Evolutionary conservation across 2,797 vertebrate genomes (phyloP).

Genomic region (Chrysocyon brachyurus): DNA sequence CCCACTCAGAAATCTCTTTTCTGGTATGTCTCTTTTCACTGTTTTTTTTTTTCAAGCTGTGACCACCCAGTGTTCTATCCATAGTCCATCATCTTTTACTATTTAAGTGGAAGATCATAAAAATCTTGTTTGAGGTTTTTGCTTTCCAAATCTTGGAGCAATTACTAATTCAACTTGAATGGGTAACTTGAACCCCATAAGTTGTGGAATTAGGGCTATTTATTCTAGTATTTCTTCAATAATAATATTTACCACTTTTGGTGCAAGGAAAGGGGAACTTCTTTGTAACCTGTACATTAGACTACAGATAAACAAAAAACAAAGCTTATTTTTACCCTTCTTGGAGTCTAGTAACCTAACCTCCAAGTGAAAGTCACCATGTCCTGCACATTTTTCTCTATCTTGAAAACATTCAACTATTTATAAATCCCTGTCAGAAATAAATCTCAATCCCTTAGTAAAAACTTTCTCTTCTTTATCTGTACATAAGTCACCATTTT

Average conservation of each 20-base stretch:
- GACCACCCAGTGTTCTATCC: slow-evolving; percentile 82
- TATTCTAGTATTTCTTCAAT: slow-evolving; percentile 75
- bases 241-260: slow-evolving; percentile 67
- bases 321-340: slow-evolving; percentile 35
- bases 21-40: slow-evolving; percentile 78
- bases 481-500: slow-evolving; percentile 58
- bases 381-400: background rate
- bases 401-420: slow-evolving; percentile 8
- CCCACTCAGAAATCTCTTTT: slow-evolving; percentile 65
- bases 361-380: background rate
- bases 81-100: slow-evolving; percentile 74
- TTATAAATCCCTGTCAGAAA: slow-evolving; percentile 17
- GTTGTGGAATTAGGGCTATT: slow-evolving; percentile 64
- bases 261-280: slow-evolving; percentile 61
- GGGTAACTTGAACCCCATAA: slow-evolving; percentile 40
- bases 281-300: slow-evolving; percentile 61
- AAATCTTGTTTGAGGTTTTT: slow-evolving; percentile 65
- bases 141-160: slow-evolving; percentile 61
- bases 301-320: slow-evolving; percentile 54
- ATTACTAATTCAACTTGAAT: slow-evolving; percentile 37
- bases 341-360: slow-evolving; percentile 14
- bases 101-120: slow-evolving; percentile 64
- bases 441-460: background rate
- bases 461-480: slow-evolving; percentile 3
- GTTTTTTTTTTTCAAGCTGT: slow-evolving; percentile 72